Evolutionary conservation across 2,888 invertebrate species (phyloP).

Genomic region (Apoda limacodes): DNA sequence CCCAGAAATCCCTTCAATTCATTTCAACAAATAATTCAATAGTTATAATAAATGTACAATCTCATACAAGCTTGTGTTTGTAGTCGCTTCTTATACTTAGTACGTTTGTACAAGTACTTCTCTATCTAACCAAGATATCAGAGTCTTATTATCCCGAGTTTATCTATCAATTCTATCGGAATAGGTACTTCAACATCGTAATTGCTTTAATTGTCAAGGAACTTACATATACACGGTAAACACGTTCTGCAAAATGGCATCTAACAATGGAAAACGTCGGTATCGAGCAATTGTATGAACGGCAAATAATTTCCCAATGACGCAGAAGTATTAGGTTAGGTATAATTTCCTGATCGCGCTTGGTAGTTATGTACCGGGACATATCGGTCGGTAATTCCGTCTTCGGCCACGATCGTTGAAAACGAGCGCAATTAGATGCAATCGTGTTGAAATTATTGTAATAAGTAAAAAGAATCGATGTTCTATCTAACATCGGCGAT

Average conservation of each 20-base stretch:
- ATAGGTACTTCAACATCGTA: too few relatives aligned
- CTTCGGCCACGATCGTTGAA: constrained; percentile 47
- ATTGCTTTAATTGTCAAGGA: too few relatives aligned
- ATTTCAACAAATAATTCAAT: too few relatives aligned
- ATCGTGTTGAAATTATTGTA: constrained; percentile 66
- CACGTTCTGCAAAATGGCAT: constrained; percentile 46
- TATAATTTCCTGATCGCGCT: constrained; percentile 24
- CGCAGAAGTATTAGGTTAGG: constrained; percentile 27
- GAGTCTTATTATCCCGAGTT: too few relatives aligned
- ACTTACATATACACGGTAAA: constrained; percentile 32
- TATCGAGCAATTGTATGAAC: constrained; percentile 42
- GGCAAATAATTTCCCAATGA: constrained; percentile 36
- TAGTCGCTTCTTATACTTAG: too few relatives aligned
- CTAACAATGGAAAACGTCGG: constrained; percentile 40
- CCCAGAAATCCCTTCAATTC: too few relatives aligned
- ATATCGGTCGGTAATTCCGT: constrained; percentile 43
- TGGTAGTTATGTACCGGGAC: constrained; percentile 29
- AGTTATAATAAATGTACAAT: too few relatives aligned
- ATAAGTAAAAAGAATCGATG: constrained; percentile 66
- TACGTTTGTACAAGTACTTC: too few relatives aligned
- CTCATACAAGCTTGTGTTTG: too few relatives aligned
- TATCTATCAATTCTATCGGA: too few relatives aligned
- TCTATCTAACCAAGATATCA: too few relatives aligned
- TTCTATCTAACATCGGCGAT: constrained; percentile 47
- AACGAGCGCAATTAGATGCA: constrained; percentile 62